These are phyloP conservation scores for Brienomyrus longianalis DNA, from an alignment of 2,113 vertebrate species.

Conservation along the genomic window DNA sequence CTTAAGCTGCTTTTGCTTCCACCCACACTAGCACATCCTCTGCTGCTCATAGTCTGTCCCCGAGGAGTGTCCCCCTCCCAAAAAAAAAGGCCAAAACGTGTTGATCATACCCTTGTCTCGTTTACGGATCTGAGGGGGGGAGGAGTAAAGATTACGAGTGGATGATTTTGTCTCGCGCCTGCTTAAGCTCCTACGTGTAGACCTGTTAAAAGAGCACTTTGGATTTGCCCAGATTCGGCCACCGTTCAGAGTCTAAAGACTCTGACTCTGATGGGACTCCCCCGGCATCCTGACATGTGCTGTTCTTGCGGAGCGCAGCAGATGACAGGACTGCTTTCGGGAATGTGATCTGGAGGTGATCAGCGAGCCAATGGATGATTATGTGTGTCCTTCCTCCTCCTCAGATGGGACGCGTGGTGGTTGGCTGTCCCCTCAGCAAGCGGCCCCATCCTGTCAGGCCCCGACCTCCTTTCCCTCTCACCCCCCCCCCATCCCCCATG, in stretches of 20 bases:
- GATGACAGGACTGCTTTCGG: neutral
- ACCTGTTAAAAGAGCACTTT: neutral
- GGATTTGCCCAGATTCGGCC: neutral
- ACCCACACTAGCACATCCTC: neutral
- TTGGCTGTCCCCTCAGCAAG: neutral
- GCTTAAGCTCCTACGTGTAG: neutral
- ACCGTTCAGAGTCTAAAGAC: neutral
- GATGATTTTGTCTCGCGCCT: neutral
- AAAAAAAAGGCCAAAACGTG: neutral
- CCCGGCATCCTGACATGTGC: neutral
- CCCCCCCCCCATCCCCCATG: neutral
- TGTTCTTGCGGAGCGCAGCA: neutral
- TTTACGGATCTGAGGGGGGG: neutral
- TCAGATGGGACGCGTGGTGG: neutral
- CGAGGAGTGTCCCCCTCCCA: neutral
- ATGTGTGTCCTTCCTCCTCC: neutral
- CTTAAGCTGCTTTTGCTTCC: neutral
- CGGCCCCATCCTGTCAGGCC: neutral
- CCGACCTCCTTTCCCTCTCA: neutral
- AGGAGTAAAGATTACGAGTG: neutral
- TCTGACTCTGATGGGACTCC: neutral
- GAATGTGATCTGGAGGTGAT: neutral
- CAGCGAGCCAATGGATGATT: neutral
- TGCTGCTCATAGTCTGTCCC: neutral
- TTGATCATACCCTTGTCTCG: no score